Conservation (phyloP, 2,888 invertebrate species). For the Cheilosia pagana region DNA sequence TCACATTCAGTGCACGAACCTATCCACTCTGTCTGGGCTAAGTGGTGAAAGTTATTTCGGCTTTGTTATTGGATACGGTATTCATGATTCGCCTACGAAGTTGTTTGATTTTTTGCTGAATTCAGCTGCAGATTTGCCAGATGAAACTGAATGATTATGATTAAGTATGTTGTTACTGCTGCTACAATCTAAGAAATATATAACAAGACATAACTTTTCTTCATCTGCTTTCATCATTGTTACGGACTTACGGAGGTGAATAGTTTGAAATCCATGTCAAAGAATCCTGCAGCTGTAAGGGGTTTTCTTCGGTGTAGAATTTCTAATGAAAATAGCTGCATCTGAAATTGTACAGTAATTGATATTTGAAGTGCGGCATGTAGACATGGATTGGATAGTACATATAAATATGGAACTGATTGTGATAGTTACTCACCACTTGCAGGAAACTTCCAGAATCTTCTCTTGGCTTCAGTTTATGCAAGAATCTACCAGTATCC, state of each 20-base stretch:
- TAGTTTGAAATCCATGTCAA: constrained; percentile 78
- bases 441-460: constrained; percentile 67
- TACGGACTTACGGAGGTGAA: constrained; percentile 77
- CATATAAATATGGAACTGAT: too few species aligned
- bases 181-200: constrained; percentile 77
- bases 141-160: constrained; percentile 79
- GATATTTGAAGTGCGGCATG: too few species aligned
- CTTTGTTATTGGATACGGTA: background rate
- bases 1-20: background rate
- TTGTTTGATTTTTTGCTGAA: constrained; percentile 11
- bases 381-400: too few species aligned
- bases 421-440: constrained; percentile 54
- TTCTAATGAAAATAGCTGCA: constrained; percentile 78
- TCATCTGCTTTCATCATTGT: background rate
- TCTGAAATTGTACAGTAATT: constrained; percentile 42
- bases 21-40: background rate
- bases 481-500: constrained; percentile 76
- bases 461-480: constrained; percentile 75
- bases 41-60: background rate
- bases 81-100: background rate
- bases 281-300: constrained; percentile 79
- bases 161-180: constrained; percentile 78
- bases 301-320: constrained; percentile 77
- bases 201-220: background rate
- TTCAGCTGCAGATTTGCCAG: constrained; percentile 54